A percentile compares a stretch with the other conserved stretches of the same genome.
phyloP scores from a whole-genome alignment of 2,888 invertebrate genomes.

The Yponomeuta evonymella region DNA sequence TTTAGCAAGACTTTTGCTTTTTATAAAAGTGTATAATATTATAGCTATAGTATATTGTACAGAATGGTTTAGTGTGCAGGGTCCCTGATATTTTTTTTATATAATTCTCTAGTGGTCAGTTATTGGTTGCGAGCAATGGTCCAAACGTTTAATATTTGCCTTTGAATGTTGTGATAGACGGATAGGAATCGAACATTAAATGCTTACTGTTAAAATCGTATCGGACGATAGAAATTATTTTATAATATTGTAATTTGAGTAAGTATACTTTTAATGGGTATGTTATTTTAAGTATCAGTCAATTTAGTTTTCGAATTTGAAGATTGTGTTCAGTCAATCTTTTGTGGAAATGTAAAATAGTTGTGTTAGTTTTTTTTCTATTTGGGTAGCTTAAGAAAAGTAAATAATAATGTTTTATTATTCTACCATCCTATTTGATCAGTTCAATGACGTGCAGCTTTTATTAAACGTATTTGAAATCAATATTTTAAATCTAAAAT shows the following conservation, averaged over 20 bases:
- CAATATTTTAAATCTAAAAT: not conserved
- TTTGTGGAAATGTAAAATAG: not conserved
- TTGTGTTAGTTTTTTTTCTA: not conserved
- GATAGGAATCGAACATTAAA: slow-evolving; percentile 36
- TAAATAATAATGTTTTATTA: not conserved
- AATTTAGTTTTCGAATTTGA: not conserved
- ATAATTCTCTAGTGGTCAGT: not conserved
- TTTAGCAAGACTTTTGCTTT: slow-evolving; percentile 4
- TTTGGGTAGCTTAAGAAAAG: not conserved
- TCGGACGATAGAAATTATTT: not conserved
- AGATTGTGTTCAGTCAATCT: not conserved
- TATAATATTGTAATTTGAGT: not conserved
- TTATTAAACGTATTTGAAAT: not conserved
- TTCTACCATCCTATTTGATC: not conserved
- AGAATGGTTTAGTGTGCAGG: slow-evolving; percentile 28
- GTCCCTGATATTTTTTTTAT: slow-evolving; percentile 25
- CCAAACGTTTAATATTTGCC: slow-evolving; percentile 63
- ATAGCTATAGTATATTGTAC: slow-evolving; percentile 2
- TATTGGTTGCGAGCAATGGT: slow-evolving; percentile 65
- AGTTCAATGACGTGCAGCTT: not conserved
- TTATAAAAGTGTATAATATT: not conserved
- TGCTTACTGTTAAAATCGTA: slow-evolving; percentile 34
- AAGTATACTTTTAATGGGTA: not conserved
- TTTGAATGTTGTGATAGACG: slow-evolving; percentile 71
- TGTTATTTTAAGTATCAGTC: not conserved